A percentile compares a stretch with the other conserved stretches of the same genome.
These are phyloP conservation scores for Bubalus kerabau DNA, from an alignment of 2,113 vertebrate genomes.

Conservation along the genomic window DNA sequence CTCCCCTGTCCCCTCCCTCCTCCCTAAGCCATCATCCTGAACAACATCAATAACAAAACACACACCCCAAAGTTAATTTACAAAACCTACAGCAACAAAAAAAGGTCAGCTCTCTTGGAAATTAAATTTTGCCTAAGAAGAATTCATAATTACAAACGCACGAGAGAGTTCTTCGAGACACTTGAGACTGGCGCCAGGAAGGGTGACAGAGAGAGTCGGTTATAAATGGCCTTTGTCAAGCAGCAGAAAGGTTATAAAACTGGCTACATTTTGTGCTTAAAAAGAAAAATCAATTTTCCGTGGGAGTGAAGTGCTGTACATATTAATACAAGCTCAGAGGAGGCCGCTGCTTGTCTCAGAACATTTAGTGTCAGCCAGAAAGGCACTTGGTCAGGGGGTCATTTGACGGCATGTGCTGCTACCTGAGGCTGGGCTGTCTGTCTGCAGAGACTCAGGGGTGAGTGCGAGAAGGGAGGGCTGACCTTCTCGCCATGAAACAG, in stretches of 20 bases:
- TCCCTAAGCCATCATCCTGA: neutral
- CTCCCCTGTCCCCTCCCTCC: neutral
- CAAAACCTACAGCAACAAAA: slow-evolving; percentile 13
- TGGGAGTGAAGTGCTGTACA: slow-evolving; percentile 67
- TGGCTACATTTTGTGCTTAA: slow-evolving; percentile 67
- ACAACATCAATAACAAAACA: slow-evolving; percentile 44
- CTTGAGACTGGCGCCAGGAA: slow-evolving; percentile 56
- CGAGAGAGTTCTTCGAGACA: slow-evolving; percentile 69
- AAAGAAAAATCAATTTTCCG: slow-evolving; percentile 79
- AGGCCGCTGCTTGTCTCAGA: neutral
- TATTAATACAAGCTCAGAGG: slow-evolving; percentile 68
- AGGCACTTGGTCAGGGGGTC: neutral
- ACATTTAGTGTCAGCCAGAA: neutral
- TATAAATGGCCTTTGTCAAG: slow-evolving; percentile 79
- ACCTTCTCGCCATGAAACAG: accelerated
- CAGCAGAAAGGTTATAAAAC: slow-evolving; percentile 78
- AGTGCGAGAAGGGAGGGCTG: neutral
- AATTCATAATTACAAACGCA: slow-evolving; percentile 80
- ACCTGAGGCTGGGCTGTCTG: neutral
- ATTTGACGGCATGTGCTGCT: neutral
- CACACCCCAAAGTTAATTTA: slow-evolving; percentile 56
- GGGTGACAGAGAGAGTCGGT: slow-evolving; percentile 66
- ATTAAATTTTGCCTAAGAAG: slow-evolving; percentile 72
- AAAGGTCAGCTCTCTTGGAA: slow-evolving; percentile 72
- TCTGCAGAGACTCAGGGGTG: neutral